Conservation (phyloP, 2,797 vertebrate genomes). For the Lycodopsis pacificus region DNA sequence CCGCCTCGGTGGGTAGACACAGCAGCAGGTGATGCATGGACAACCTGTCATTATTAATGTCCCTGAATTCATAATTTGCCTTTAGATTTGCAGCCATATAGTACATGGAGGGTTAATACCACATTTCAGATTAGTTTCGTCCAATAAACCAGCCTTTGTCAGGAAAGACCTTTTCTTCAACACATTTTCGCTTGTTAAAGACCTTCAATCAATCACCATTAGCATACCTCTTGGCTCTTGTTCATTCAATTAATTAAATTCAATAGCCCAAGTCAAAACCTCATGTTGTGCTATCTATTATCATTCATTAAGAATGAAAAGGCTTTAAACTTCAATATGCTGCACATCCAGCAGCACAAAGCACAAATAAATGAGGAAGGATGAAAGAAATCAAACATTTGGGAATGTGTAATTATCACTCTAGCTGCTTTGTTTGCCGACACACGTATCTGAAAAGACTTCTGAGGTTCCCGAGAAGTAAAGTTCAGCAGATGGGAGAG, state of each 20-base stretch:
- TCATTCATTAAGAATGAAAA: slow-evolving; percentile 72
- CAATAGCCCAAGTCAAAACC: slow-evolving; percentile 73
- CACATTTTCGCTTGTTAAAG: slow-evolving; percentile 50
- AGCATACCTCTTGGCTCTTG: slow-evolving; percentile 68
- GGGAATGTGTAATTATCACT: slow-evolving; percentile 66
- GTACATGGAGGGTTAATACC: background rate
- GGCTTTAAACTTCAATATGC: slow-evolving; percentile 62
- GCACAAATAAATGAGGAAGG: slow-evolving; percentile 59
- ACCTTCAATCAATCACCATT: slow-evolving; percentile 76
- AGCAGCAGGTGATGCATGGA: slow-evolving; percentile 35
- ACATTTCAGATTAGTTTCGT: slow-evolving; percentile 38
- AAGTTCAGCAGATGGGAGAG: slow-evolving; percentile 63
- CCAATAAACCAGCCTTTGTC: slow-evolving; percentile 43
- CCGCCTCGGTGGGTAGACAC: slow-evolving; percentile 18
- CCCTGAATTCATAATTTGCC: background rate
- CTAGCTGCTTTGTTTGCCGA: slow-evolving; percentile 59
- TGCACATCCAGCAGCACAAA: slow-evolving; percentile 57
- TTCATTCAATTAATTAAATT: slow-evolving; percentile 74
- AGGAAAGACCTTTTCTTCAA: slow-evolving; percentile 41
- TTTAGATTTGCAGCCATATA: background rate
- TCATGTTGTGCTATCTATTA: slow-evolving; percentile 72
- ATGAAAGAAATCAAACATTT: slow-evolving; percentile 72
- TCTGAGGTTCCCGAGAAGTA: slow-evolving; percentile 55
- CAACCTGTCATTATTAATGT: slow-evolving; percentile 26
- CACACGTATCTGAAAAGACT: slow-evolving; percentile 48